Conservation (phyloP, 2,113 vertebrate species). For the Baryphthengus martii region DNA sequence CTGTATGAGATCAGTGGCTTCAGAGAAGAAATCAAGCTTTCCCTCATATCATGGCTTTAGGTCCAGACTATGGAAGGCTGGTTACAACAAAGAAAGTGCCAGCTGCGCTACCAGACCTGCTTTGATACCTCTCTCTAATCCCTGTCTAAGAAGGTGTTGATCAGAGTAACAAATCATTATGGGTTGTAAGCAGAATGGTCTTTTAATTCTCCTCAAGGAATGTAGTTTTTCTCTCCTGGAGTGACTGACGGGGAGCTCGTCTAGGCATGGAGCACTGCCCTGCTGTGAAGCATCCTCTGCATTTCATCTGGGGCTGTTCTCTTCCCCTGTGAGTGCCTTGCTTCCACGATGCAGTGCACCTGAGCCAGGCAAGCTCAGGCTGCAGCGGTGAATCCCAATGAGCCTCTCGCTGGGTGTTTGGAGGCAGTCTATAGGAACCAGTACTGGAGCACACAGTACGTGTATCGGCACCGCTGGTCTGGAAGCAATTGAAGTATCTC, state of each 20-base stretch:
- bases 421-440: neutral
- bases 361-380: neutral
- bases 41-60: accelerated
- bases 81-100: neutral
- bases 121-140: neutral
- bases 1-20: accelerated
- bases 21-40: neutral
- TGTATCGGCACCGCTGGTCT: neutral
- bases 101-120: neutral
- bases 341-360: neutral
- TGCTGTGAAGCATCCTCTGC: neutral
- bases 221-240: neutral
- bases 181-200: neutral
- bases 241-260: neutral
- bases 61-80: neutral
- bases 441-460: neutral
- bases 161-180: neutral
- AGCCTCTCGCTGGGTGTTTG: neutral
- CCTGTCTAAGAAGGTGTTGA: neutral
- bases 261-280: neutral
- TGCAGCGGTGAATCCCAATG: neutral
- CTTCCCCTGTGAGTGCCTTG: neutral
- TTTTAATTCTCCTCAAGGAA: neutral
- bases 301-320: neutral
- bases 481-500: neutral